These are phyloP conservation scores for Nannospalax galili DNA, from an alignment of 2,113 vertebrate genomes.

Conservation along the genomic window DNA sequence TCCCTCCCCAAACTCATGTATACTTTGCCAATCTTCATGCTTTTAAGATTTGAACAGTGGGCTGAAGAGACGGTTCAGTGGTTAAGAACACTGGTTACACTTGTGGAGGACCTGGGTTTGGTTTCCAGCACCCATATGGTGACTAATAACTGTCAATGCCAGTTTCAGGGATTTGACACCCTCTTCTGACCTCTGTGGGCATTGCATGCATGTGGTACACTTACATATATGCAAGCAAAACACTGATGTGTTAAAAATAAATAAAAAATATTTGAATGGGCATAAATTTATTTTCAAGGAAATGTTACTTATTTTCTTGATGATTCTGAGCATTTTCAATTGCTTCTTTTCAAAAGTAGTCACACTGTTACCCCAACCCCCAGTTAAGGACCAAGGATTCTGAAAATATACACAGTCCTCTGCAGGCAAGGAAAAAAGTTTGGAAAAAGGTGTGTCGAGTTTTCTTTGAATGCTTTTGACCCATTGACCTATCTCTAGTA, in stretches of 20 bases:
- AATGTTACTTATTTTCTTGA: neutral
- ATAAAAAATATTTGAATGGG: no score
- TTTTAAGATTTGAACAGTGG: neutral
- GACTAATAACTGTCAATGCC: no score
- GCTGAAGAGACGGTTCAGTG: no score
- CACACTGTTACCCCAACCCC: neutral
- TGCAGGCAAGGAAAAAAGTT: neutral
- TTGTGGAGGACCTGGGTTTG: no score
- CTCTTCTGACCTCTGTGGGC: no score
- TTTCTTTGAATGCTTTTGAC: conserved; percentile 31
- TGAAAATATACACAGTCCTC: conserved; percentile 24
- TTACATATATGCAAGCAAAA: no score
- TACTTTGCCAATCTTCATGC: neutral
- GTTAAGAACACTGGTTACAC: no score
- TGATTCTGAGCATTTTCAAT: neutral
- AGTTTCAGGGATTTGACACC: no score
- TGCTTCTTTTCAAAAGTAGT: conserved; percentile 7
- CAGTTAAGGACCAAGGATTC: conserved; percentile 1
- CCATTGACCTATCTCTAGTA: neutral
- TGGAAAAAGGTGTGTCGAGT: neutral
- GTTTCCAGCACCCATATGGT: no score
- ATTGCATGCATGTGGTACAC: no score
- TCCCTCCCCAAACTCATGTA: neutral
- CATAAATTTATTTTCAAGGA: neutral
- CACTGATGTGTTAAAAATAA: no score